Base-by-base conservation (phyloP, 1,140 invertebrate genomes). In the Zaprionus africanus region DNA sequence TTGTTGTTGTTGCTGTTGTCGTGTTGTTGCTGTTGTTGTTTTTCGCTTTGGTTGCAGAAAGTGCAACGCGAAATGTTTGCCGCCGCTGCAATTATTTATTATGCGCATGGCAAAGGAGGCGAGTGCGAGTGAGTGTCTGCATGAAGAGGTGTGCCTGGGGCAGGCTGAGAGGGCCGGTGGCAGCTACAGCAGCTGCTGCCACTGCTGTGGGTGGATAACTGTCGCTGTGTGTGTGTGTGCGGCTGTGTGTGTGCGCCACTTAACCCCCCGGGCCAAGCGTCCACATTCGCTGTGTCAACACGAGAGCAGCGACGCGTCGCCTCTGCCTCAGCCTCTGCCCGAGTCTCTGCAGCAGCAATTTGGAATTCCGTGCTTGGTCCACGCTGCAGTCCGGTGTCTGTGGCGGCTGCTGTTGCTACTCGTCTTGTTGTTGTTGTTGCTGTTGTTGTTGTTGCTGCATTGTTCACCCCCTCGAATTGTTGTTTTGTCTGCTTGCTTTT, bases 81-180 rank as follows among this genome's bases (percentile, higher is more conserved):
- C 79, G 82, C 72, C 79, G 82, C 76, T 88, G 85, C 85, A 88
- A 88, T 90, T 88, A 88, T 88, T 88, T 88, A 88, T 88, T 90
- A 76, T 90, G 85, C 76, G 75, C 78, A 73, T 72, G 67, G 74
- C 68, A 60, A 66, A 65, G 54, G 62, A 61, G 59, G 31, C 31
- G 9, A 34, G 9, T 34, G 31, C 9, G 31, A 34, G 31, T 34
- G 31, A 34, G 31, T 34, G 31, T 34, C 31, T 34, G 31, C 31
- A 34, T 34, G 31, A 34, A 34, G 31, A 34, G 74, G 49, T 24
- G 15, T 31, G 49, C 22, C 26, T 22, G 36, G 53, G 19, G 67
- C 13, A 43, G 41, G 43, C 31, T 31, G 49, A 51, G 56, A 51
- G 63, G 49, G 66, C 26, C 54, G 51, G 28, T 53, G 41, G 58